phyloP scores from a whole-genome alignment of 2,113 vertebrate genomes.

The Caranx melampygus region DNA sequence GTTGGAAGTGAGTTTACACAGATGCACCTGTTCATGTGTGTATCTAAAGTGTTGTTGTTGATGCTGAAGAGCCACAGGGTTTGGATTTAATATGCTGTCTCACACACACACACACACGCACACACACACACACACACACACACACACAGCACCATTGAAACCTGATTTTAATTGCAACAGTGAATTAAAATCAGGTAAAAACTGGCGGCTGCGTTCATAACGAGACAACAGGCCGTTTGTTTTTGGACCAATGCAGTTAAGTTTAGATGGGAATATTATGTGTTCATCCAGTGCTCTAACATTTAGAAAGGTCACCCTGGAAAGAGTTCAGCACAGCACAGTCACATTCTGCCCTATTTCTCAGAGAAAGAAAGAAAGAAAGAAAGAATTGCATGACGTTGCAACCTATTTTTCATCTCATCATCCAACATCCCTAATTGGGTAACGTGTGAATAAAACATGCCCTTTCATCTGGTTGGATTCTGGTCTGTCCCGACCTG shows the following conservation, averaged over 20 bases:
- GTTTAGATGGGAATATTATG: not conserved
- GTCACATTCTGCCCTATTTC: not conserved
- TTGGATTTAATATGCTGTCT: not conserved
- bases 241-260: slow-evolving; percentile 1
- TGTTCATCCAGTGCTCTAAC: not conserved
- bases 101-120: too few species aligned
- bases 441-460: slow-evolving; percentile 31
- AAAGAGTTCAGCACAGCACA: not conserved
- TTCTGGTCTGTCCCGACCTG: not conserved
- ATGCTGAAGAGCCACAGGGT: not conserved
- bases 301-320: not conserved
- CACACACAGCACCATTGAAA: not conserved
- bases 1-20: not conserved
- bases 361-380: slow-evolving; percentile 9
- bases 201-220: not conserved
- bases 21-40: not conserved
- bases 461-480: slow-evolving; percentile 12
- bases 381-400: slow-evolving; percentile 10
- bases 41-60: not conserved
- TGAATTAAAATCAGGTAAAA: not conserved
- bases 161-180: not conserved
- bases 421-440: slow-evolving; percentile 1
- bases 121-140: too few species aligned
- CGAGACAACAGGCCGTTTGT: not conserved
- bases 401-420: slow-evolving; percentile 17